A percentile compares a stretch with the other conserved stretches of the same genome.
Conservation (phyloP, 2,888 invertebrate genomes). For the Drepana falcataria region DNA sequence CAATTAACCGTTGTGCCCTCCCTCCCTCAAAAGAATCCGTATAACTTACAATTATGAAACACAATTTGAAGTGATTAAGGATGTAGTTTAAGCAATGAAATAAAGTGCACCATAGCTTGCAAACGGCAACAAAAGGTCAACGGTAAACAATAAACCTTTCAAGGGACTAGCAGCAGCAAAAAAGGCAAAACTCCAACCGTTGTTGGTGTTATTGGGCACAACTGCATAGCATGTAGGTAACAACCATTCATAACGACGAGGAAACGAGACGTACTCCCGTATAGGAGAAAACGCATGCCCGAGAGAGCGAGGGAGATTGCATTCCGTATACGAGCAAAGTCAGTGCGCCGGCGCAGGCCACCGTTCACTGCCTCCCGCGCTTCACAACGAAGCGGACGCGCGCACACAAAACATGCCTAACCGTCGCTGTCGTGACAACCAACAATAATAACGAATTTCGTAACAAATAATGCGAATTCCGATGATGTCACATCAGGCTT, state of each 20-base stretch:
- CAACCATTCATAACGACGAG: constrained; percentile 64
- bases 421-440: constrained; percentile 39
- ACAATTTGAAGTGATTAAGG: neutral
- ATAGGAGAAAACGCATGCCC: constrained; percentile 57
- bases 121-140: constrained; percentile 23
- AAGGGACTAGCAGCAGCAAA: constrained; percentile 29
- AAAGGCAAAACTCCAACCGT: constrained; percentile 36
- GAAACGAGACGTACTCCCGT: constrained; percentile 50
- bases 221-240: constrained; percentile 42
- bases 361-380: constrained; percentile 24
- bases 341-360: constrained; percentile 15
- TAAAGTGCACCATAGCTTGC: constrained; percentile 3
- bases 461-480: constrained; percentile 37
- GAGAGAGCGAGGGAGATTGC: constrained; percentile 75
- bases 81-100: constrained; percentile 3
- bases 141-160: constrained; percentile 34
- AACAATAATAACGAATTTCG: constrained; percentile 40
- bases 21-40: too few relatives aligned
- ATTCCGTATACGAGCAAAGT: constrained; percentile 51
- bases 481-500: constrained; percentile 43
- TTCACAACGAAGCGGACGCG: constrained; percentile 24
- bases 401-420: constrained; percentile 12
- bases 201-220: constrained; percentile 42
- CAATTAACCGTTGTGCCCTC: too few relatives aligned
- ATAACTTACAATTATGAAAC: neutral